Percentiles rank a stretch among this genome's conserved stretches.
These are phyloP conservation scores for Actinostola sp. DNA, from an alignment of 92 coral and sea anemone genomes.

Conservation along the genomic window DNA sequence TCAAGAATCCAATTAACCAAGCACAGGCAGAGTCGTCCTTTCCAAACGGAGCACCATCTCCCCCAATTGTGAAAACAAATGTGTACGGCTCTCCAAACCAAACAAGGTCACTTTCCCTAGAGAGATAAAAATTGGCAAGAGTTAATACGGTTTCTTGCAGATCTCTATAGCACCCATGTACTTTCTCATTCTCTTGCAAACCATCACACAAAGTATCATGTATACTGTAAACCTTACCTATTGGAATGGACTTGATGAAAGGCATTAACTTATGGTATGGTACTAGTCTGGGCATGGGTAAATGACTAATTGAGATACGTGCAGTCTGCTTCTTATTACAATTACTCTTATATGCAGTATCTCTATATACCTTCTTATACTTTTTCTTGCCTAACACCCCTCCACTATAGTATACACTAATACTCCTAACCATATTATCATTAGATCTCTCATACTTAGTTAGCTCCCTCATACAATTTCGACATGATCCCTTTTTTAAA, in stretches of 20 bases:
- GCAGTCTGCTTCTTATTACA: constrained; percentile 21
- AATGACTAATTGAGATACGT: constrained; percentile 41
- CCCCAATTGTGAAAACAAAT: constrained; percentile 50
- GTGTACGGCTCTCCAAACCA: constrained; percentile 51
- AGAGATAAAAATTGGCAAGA: constrained; percentile 52
- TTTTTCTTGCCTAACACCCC: constrained; percentile 68
- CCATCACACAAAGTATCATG: constrained; percentile 44
- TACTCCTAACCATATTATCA: constrained; percentile 60
- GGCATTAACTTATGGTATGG: constrained; percentile 38
- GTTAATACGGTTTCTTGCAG: constrained; percentile 27
- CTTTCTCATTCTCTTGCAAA: constrained; percentile 27
- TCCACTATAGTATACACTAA: constrained; percentile 57
- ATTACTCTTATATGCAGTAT: constrained; percentile 25
- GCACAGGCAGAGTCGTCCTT: constrained; percentile 59
- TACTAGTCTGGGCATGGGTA: constrained; percentile 49
- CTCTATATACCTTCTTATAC: constrained; percentile 45
- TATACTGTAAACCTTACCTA: constrained; percentile 46
- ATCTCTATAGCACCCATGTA: constrained; percentile 32
- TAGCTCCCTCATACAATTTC: neutral
- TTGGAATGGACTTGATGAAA: constrained; percentile 50
- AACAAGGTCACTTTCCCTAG: constrained; percentile 14
- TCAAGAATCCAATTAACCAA: constrained; percentile 50
- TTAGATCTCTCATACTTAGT: constrained; percentile 44
- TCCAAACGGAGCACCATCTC: constrained; percentile 68
- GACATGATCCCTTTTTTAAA: no score